These are phyloP conservation scores for Nettapus auritus DNA, from an alignment of 2,113 vertebrate genomes.

Conservation along the genomic window DNA sequence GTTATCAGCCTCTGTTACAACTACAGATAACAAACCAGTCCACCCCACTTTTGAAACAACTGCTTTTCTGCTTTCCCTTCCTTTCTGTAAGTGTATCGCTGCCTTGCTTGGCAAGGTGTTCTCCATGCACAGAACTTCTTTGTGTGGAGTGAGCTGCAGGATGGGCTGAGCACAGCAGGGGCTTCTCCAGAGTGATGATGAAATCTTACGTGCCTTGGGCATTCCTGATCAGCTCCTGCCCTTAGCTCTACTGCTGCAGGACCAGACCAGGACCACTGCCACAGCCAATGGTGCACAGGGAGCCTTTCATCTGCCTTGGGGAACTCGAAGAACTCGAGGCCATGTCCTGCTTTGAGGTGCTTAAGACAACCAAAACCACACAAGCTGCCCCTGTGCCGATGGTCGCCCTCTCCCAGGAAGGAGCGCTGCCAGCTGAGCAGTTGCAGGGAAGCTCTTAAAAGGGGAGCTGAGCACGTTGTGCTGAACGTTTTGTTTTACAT, in stretches of 20 bases:
- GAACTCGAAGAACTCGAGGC: not conserved
- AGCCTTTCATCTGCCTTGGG: not conserved
- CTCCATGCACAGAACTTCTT: not conserved
- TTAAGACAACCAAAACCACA: not conserved
- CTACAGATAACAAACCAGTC: not conserved
- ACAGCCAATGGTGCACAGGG: rapidly evolving
- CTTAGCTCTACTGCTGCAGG: not conserved
- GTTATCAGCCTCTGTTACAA: not conserved
- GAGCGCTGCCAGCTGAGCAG: not conserved
- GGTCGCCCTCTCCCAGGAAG: not conserved
- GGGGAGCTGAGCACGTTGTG: not conserved
- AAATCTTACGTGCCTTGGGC: not conserved
- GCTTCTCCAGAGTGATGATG: rapidly evolving
- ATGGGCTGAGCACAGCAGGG: not conserved
- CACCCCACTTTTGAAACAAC: not conserved
- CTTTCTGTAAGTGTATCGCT: not conserved
- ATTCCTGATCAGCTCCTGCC: not conserved
- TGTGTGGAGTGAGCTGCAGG: not conserved
- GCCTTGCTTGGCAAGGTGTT: not conserved
- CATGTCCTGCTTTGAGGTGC: not conserved
- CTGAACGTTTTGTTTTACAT: conserved; percentile 3
- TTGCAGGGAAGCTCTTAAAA: not conserved
- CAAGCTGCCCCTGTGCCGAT: not conserved
- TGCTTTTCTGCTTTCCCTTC: not conserved
- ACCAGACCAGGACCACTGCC: not conserved